Evolutionary conservation across 1,140 invertebrate species (phyloP), one percentile per base, ranked within the genome.

Genomic region (Meloidogyne floridensis): DNA sequence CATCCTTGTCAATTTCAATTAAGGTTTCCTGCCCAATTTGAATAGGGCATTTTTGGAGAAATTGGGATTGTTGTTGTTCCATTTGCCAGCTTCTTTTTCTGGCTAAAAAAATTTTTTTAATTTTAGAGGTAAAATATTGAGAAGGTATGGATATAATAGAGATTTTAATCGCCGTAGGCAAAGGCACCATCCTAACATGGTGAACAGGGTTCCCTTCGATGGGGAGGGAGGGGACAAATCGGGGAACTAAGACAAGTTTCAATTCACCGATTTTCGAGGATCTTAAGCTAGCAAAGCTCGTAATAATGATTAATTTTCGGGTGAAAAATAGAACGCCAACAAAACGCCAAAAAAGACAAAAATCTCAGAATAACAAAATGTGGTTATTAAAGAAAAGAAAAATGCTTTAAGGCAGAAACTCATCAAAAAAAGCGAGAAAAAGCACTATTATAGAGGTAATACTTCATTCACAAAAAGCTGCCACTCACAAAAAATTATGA

Each of bases 1-100:
- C 88, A 69, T 89, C 87, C 77, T 89, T 87, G 69, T 88, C 87
- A 54, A 89, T 87, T 71, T 89, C 88, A 70, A 89, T 89, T 72
- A 87, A 79, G 4, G 89, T 90, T 77, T 89, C 88, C 77, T 88
- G 86, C 15, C 89, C 88, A 43, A 84, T 82, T 59, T 89, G 86
- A 56, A 89, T 87, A 15, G 84, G 76, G 43, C 78, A 77, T 54
- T 76, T 80, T 72, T 75, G 72, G 32, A 75, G 51, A 53, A 69
- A 51, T 56, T 42, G 51, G n/a, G 72, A 73, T 15, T 74, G 75
- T 72, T 77, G 86, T 76, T 81, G 76, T 71, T 89, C 87, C 80
- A 86, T 84, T 72, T 87, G 87, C 84, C 86, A 88, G 77, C 80
- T 83, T 72, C 88, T 89, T 79, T 89, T 89, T 20, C 87, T 87